Conservation (phyloP, 2,113 vertebrate species). For the Cynopterus brachyotis region DNA sequence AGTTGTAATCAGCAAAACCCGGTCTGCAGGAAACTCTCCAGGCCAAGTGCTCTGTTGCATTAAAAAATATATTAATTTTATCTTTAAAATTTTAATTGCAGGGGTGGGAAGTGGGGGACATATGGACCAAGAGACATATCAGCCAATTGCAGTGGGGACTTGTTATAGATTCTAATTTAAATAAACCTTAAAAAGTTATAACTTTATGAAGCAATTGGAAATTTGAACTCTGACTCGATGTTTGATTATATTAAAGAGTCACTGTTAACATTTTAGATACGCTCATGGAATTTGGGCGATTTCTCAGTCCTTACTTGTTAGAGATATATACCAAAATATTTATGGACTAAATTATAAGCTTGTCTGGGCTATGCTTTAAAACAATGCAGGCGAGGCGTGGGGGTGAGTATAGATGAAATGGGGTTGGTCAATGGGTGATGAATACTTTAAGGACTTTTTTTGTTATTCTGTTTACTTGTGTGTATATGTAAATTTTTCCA, state of each 20-base stretch:
- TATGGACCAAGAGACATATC: background rate
- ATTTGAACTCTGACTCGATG: background rate
- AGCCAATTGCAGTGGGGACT: background rate
- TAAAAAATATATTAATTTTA: background rate
- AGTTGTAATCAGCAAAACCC: background rate
- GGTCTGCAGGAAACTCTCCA: background rate
- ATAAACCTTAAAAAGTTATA: background rate
- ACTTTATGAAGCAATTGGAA: background rate
- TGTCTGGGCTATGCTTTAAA: slow-evolving; percentile 11
- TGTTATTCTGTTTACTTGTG: background rate
- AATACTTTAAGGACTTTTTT: background rate
- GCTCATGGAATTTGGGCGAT: background rate
- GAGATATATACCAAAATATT: background rate
- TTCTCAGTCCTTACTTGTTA: background rate
- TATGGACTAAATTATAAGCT: background rate
- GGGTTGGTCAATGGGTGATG: background rate
- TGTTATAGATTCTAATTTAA: background rate
- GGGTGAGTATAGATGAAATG: background rate
- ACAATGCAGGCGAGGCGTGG: background rate
- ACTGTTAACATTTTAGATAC: background rate
- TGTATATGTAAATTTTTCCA: background rate
- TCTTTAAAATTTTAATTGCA: background rate
- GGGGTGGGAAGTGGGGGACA: too few species aligned
- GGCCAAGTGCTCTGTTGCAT: background rate
- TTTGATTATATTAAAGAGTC: background rate